These are phyloP conservation scores for Bolinopsis microptera DNA, from an alignment of 37 sponge, comb jelly and placozoan genomes.

Conservation along the genomic window DNA sequence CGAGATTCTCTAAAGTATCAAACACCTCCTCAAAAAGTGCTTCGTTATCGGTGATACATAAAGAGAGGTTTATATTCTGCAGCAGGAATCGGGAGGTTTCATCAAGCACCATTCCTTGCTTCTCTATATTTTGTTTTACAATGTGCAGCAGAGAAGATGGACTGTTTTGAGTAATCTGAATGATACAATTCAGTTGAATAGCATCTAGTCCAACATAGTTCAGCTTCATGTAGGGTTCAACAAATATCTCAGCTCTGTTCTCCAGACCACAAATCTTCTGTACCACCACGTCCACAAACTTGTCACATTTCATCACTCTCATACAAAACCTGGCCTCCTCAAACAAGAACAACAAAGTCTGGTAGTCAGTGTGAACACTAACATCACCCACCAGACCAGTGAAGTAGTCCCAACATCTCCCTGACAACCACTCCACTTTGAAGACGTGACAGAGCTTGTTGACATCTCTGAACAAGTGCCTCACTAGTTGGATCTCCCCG, in stretches of 20 bases:
- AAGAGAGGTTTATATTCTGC: not conserved
- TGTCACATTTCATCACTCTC: not conserved
- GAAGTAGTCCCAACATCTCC: not conserved
- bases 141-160: not conserved
- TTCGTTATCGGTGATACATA: not conserved
- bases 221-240: not conserved
- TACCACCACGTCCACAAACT: not conserved
- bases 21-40: not conserved
- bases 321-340: not conserved
- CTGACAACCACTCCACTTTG: slow-evolving; percentile 9
- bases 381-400: not conserved
- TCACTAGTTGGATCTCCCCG: not conserved
- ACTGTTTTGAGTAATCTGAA: not conserved
- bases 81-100: not conserved
- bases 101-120: not conserved
- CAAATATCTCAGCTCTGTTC: not conserved
- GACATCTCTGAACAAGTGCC: not conserved
- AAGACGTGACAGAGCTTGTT: not conserved
- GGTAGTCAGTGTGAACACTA: not conserved
- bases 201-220: not conserved
- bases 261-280: not conserved
- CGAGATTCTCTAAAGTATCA: not conserved
- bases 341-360: not conserved
- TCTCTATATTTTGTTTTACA: not conserved
- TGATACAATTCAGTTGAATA: not conserved